Base-by-base conservation (phyloP, 2,797 vertebrate species). In the Gobionotothen gibberifrons region DNA sequence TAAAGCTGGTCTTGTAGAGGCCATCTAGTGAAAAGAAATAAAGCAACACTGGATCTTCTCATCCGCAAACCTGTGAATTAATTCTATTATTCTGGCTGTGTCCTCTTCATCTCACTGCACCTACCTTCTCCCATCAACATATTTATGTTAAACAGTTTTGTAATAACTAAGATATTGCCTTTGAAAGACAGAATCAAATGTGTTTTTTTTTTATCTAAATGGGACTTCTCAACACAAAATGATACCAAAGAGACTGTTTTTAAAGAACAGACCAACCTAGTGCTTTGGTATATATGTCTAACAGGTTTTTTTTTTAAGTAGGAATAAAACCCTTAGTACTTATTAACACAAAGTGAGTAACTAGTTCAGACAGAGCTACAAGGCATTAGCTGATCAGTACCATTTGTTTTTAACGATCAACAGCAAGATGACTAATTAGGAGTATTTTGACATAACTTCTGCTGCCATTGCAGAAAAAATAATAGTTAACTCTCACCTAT, bases 11-110 rank as follows among this genome's bases (percentile, higher is more conserved):
- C 93, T 89, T 89, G 74, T 90, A 91, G 91, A 87, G 93, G 83
- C 87, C 87, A 78, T 79, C 70, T 94, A 91, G 90, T 92, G 89
- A 93, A 93, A 91, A 89, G 60, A 90, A 94, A 94, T 93, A 93
- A 92, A 94, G 88, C 90, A 92, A 92, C 93, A 95, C 93, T 94
- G 94, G 93, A 94, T 93, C 92, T 89, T 89, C 87, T 92, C 87
- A 89, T 92, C 86, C 79, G 79, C 82, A 87, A 89, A 85, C 75
- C 59, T 89, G 79, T 88, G 87, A 89, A 81, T 93, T 73, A 86
- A 86, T 88, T 91, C 51, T 76, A 11, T 86, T 84, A 65, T 76
- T 82, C 69, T 76, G 54, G 17, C 56, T 72, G 22, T 70, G 62
- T 79, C 13, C 69, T 14, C 17, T 66, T 79, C 43, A 79, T 79